These are phyloP conservation scores for Drosophila macrothrix DNA, from an alignment of 2,888 invertebrate species.

Conservation along the genomic window DNA sequence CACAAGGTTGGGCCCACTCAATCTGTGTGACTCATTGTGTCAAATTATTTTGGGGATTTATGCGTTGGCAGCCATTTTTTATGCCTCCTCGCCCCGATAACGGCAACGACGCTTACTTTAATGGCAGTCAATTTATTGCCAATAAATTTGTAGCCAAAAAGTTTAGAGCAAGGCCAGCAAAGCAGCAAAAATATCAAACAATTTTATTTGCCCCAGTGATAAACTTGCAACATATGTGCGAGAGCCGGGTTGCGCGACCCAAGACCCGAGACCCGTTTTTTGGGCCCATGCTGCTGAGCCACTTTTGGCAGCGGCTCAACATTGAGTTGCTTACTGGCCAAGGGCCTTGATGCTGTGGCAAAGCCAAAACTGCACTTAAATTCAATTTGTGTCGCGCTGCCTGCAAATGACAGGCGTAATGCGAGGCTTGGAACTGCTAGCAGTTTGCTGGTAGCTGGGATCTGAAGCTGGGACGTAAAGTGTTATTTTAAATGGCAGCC, in stretches of 20 bases:
- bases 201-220: constrained; percentile 77
- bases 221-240: constrained; percentile 77
- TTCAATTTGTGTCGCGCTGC: constrained; percentile 75
- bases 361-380: constrained; percentile 77
- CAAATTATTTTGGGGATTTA: constrained; percentile 81
- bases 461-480: constrained; percentile 40
- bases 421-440: constrained; percentile 12
- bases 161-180: constrained; percentile 75
- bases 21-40: constrained; percentile 81
- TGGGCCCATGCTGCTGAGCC: constrained; percentile 36
- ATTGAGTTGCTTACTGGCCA: constrained; percentile 26
- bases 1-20: constrained; percentile 63
- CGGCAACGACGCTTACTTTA: constrained; percentile 64
- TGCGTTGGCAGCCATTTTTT: constrained; percentile 77
- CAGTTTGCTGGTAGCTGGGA: not conserved
- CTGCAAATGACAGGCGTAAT: constrained; percentile 74
- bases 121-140: constrained; percentile 81
- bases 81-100: constrained; percentile 23
- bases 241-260: constrained; percentile 20
- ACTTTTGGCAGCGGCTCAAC: constrained; percentile 72
- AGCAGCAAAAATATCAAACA: constrained; percentile 61
- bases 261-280: constrained; percentile 15
- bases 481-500: constrained; percentile 78
- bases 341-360: constrained; percentile 41
- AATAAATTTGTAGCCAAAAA: constrained; percentile 82